phyloP scores from a whole-genome alignment of 2,888 invertebrate genomes.

The Pseudanteris insignis region DNA sequence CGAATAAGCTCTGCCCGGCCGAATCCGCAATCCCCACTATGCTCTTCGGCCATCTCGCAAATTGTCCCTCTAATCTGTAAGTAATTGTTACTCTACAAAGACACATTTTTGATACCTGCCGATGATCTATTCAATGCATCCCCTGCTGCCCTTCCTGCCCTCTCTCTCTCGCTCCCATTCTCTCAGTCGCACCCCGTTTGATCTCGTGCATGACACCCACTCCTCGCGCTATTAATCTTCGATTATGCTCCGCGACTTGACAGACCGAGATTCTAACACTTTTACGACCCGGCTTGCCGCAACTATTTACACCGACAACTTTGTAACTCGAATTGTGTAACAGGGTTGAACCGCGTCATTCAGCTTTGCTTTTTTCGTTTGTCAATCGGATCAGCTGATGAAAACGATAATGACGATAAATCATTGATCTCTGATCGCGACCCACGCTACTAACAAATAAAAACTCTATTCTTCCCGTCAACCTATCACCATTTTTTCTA shows the following conservation, averaged over 20 bases:
- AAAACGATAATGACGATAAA: constrained; percentile 44
- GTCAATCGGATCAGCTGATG: constrained; percentile 44
- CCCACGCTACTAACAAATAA: constrained; percentile 19
- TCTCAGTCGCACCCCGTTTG: not conserved
- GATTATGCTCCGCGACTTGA: constrained; percentile 61
- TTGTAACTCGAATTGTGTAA: constrained; percentile 30
- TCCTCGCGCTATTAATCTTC: constrained; percentile 62
- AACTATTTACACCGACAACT: constrained; percentile 31
- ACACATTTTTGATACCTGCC: constrained; percentile 50
- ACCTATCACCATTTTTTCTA: constrained; percentile 7
- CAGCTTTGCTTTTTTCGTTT: constrained; percentile 21
- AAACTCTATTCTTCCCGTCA: constrained; percentile 14
- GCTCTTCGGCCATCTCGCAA: no score
- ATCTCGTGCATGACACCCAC: constrained; percentile 50
- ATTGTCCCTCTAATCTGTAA: constrained; percentile 64
- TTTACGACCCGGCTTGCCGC: constrained; percentile 51
- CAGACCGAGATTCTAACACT: constrained; percentile 60
- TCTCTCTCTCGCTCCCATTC: constrained; percentile 13
- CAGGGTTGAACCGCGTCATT: constrained; percentile 24
- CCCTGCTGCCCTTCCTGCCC: constrained; percentile 9
- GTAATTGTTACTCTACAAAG: constrained; percentile 62
- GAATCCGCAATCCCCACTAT: constrained; percentile 44
- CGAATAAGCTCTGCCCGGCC: no score
- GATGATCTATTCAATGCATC: constrained; percentile 38
- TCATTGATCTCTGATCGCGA: constrained; percentile 32